Conservation (phyloP, 2,888 invertebrate genomes). For the Thera britannica region DNA sequence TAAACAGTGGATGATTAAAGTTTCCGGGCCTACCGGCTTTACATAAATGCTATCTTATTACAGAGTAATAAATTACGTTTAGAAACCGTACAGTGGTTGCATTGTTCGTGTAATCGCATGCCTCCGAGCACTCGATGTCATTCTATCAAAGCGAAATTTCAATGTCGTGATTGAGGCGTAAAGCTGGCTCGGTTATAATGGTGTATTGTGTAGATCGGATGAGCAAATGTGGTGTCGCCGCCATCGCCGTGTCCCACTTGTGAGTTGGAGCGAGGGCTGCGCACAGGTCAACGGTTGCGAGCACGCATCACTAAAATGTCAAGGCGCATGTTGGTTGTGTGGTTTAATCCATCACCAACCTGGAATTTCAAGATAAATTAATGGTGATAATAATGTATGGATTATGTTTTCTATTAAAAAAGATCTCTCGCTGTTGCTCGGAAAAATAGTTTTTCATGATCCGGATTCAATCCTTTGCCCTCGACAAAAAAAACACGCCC, state of each 20-base stretch:
- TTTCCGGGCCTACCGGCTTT: constrained; percentile 30
- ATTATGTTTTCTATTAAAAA: too few relatives aligned
- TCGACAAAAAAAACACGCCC: not conserved
- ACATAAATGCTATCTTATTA: constrained; percentile 33
- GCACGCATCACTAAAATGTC: constrained; percentile 68
- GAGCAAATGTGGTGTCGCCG: constrained; percentile 57
- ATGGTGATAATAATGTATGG: too few relatives aligned
- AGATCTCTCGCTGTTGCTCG: too few relatives aligned
- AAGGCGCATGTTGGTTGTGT: constrained; percentile 54
- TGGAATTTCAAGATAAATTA: not conserved
- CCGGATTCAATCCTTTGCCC: too few relatives aligned
- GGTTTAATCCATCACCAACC: constrained; percentile 25
- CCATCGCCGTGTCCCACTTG: constrained; percentile 59
- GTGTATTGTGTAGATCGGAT: constrained; percentile 71
- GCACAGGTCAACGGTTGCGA: constrained; percentile 67
- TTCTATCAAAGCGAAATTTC: constrained; percentile 62
- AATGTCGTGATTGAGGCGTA: constrained; percentile 72
- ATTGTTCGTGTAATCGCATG: constrained; percentile 60
- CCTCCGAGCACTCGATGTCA: constrained; percentile 69
- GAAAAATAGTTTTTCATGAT: too few relatives aligned
- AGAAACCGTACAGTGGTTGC: constrained; percentile 52
- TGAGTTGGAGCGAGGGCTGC: constrained; percentile 55
- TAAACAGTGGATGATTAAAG: constrained; percentile 34
- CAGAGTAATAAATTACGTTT: constrained; percentile 47
- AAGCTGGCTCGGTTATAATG: constrained; percentile 62